These are phyloP conservation scores for Sebastes vulpes DNA, from an alignment of 2,797 vertebrate species.

Conservation along the genomic window DNA sequence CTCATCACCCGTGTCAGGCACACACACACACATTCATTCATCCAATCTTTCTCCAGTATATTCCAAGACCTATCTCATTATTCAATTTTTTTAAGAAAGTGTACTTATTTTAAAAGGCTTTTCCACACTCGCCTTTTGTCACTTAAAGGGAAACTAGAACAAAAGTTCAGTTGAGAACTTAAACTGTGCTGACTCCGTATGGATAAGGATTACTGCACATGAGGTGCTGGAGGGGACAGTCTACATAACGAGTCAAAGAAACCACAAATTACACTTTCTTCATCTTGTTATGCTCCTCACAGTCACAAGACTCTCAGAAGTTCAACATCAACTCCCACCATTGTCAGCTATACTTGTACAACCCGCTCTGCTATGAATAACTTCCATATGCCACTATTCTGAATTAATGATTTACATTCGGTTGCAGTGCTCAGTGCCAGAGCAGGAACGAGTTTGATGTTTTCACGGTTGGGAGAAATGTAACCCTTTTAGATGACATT, in stretches of 20 bases:
- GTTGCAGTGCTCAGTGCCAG: background rate
- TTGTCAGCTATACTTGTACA: background rate
- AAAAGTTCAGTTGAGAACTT: slow-evolving; percentile 3
- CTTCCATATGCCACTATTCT: slow-evolving; percentile 6
- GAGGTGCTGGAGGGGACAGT: background rate
- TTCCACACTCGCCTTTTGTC: background rate
- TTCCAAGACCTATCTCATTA: background rate
- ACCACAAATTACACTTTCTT: background rate
- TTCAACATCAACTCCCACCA: background rate
- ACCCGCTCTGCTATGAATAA: background rate
- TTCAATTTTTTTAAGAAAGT: background rate
- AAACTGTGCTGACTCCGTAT: slow-evolving; percentile 15
- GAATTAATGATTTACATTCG: slow-evolving; percentile 30
- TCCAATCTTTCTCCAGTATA: background rate
- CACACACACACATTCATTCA: background rate
- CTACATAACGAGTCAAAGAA: background rate
- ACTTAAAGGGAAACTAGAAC: slow-evolving; percentile 13
- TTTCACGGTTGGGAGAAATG: background rate
- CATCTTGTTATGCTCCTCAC: background rate
- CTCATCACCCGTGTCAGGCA: background rate
- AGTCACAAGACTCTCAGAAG: background rate
- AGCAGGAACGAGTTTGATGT: background rate
- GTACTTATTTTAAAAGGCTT: slow-evolving; percentile 1
- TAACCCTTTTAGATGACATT: background rate
- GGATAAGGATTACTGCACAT: background rate